These are phyloP conservation scores for Drosophila mayri DNA, from an alignment of 1,140 invertebrate genomes.

Conservation along the genomic window DNA sequence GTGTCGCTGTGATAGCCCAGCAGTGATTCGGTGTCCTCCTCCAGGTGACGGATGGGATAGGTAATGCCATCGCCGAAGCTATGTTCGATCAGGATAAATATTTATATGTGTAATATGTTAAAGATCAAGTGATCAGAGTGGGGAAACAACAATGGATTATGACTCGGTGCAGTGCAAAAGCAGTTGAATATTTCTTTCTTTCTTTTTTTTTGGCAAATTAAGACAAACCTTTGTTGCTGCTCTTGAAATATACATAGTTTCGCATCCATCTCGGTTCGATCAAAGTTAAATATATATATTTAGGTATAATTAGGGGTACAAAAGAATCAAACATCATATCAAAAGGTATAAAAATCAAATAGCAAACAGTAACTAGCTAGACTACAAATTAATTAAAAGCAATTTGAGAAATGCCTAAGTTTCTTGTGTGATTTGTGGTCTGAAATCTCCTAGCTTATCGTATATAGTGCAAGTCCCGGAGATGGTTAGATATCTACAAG, in stretches of 20 bases:
- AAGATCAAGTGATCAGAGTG: not conserved
- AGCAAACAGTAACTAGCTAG: slow-evolving; percentile 44
- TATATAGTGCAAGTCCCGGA: slow-evolving; percentile 20
- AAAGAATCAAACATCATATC: slow-evolving; percentile 46
- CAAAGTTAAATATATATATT: slow-evolving; percentile 29
- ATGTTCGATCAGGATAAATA: slow-evolving; percentile 22
- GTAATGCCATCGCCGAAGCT: slow-evolving; percentile 95
- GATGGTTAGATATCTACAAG: slow-evolving; percentile 38
- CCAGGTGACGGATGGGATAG: slow-evolving; percentile 91
- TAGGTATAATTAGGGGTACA: slow-evolving; percentile 24
- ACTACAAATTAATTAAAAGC: slow-evolving; percentile 46
- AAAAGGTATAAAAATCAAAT: slow-evolving; percentile 46
- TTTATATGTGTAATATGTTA: slow-evolving; percentile 4
- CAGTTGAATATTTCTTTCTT: not conserved
- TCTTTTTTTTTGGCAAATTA: slow-evolving; percentile 65
- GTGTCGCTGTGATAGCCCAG: slow-evolving; percentile 86
- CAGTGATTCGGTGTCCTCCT: slow-evolving; percentile 93
- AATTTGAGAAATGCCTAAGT: slow-evolving; percentile 27
- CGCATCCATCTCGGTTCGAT: slow-evolving; percentile 20
- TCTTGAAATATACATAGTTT: slow-evolving; percentile 17
- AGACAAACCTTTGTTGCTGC: slow-evolving; percentile 54
- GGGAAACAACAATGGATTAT: slow-evolving; percentile 29
- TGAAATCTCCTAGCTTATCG: slow-evolving; percentile 34
- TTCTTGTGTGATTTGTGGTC: slow-evolving; percentile 25
- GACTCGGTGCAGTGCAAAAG: slow-evolving; percentile 43